Percentiles rank a stretch among this genome's conserved stretches.
phyloP scores from a whole-genome alignment of 2,797 vertebrate genomes.

The Silurus aristotelis region DNA sequence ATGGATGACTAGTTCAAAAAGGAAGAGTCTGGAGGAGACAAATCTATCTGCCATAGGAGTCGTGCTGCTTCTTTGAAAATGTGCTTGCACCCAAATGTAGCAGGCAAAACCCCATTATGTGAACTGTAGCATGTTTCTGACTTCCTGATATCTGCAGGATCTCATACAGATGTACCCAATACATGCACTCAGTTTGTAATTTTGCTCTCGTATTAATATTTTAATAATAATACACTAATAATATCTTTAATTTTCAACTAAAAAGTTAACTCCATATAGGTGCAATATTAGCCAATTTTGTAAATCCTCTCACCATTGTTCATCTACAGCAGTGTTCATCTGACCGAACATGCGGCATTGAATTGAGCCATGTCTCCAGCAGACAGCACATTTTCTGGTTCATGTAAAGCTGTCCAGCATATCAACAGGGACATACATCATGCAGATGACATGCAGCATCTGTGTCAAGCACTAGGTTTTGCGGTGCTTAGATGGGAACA shows the following conservation, averaged over 20 bases:
- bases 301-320: not conserved
- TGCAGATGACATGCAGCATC: constrained; percentile 69
- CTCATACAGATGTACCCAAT: constrained; percentile 34
- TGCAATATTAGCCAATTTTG: not conserved
- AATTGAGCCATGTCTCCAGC: constrained; percentile 81
- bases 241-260: not conserved
- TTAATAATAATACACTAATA: not conserved
- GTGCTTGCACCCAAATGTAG: constrained; percentile 58
- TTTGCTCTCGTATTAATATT: not conserved
- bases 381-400: constrained; percentile 91
- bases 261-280: not conserved
- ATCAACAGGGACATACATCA: constrained; percentile 81
- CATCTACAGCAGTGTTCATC: not conserved
- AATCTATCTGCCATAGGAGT: constrained; percentile 73
- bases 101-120: constrained; percentile 64
- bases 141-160: constrained; percentile 51
- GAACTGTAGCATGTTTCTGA: constrained; percentile 30
- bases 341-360: constrained; percentile 60
- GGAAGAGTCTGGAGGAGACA: constrained; percentile 65
- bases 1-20: constrained; percentile 75
- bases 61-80: constrained; percentile 70
- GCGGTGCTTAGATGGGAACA: constrained; percentile 66
- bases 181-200: not conserved
- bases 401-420: constrained; percentile 80
- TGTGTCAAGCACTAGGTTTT: constrained; percentile 44